Percentiles rank a stretch among this genome's conserved stretches.
These are phyloP conservation scores for Hoplostethus atlanticus DNA, from an alignment of 2,797 vertebrate genomes.

Conservation along the genomic window DNA sequence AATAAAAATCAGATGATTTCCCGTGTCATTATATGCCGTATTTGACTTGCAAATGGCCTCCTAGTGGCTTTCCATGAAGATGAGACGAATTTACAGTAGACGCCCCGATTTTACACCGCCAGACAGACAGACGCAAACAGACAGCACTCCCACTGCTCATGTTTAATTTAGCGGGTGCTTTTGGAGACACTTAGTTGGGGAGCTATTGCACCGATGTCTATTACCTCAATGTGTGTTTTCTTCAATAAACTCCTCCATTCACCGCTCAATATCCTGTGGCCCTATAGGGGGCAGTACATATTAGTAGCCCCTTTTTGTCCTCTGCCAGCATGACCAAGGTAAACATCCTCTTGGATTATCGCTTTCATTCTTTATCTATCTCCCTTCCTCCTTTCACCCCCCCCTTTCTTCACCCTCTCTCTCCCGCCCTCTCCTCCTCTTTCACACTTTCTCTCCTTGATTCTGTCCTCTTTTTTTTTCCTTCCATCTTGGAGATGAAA, in stretches of 20 bases:
- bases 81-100: slow-evolving; percentile 59
- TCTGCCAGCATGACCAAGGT: slow-evolving; percentile 77
- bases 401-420: slow-evolving; percentile 49
- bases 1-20: slow-evolving; percentile 78
- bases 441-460: slow-evolving; percentile 72
- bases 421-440: slow-evolving; percentile 71
- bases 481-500: slow-evolving; percentile 82
- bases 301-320: slow-evolving; percentile 73
- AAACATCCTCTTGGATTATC: slow-evolving; percentile 81
- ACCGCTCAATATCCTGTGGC: slow-evolving; percentile 70
- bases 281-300: slow-evolving; percentile 75
- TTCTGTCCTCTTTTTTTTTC: slow-evolving; percentile 61
- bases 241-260: slow-evolving; percentile 63
- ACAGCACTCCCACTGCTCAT: slow-evolving; percentile 62
- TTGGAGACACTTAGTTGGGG: slow-evolving; percentile 33
- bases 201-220: slow-evolving; percentile 20
- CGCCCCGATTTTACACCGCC: slow-evolving; percentile 45
- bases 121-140: slow-evolving; percentile 64
- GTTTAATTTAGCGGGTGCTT: slow-evolving; percentile 73
- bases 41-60: slow-evolving; percentile 81
- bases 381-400: slow-evolving; percentile 58
- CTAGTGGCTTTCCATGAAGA: slow-evolving; percentile 63
- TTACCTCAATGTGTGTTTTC: slow-evolving; percentile 46
- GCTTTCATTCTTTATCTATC: slow-evolving; percentile 74
- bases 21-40: slow-evolving; percentile 74